Base-by-base conservation (phyloP, 2,888 invertebrate genomes). In the Cephus pygmeus region DNA sequence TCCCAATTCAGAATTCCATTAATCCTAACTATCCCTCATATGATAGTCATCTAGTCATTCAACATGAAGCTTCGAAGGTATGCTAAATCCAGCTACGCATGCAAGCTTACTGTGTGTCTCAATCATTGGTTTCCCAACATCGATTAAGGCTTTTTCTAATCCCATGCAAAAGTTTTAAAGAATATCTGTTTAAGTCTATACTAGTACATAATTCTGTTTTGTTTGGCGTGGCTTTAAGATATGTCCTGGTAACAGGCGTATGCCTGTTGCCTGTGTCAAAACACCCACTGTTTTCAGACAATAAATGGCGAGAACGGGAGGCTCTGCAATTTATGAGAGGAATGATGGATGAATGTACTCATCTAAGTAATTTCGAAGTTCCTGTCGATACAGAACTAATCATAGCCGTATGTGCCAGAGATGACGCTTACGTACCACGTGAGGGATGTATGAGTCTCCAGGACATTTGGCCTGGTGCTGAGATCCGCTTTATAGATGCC, bases 301-400 rank as follows among this genome's bases (percentile, higher is more conserved):
- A 83, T 77, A 95, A 95, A 84, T 95, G 94, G 94, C 93, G 95
- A 83, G 95, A 96, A 90, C 94, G 94, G 85, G 97, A 97, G 91
- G 96, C 97, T 0, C 86, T 97, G 77, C 96, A 97, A 92, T 98
- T 99, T 89, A 99, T 99, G 99, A 93, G 97, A 75, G 98, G 98
- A 0, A 95, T 99, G 84, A 99, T 99, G 99, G 99, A 99, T 89
- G 98, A 99, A 91, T 99, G 98, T 90, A 99, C 99, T 0, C 98
- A 99, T 92, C 93, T 99, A 69, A 97, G 95, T 83, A 98, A 99
- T 92, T 99, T 98, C 89, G 96, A 97, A 3, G 93, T 95, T 30
- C 97, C 97, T 0, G 95, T 95, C 75, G 99, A 99, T 89, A 97
- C 98, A 0, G 95, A 96, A 12, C 92, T 99, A 76, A 96, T 98